Percentiles rank a stretch among this genome's conserved stretches.
Conservation (phyloP, 2,113 vertebrate species). For the Pao palembangensis region DNA sequence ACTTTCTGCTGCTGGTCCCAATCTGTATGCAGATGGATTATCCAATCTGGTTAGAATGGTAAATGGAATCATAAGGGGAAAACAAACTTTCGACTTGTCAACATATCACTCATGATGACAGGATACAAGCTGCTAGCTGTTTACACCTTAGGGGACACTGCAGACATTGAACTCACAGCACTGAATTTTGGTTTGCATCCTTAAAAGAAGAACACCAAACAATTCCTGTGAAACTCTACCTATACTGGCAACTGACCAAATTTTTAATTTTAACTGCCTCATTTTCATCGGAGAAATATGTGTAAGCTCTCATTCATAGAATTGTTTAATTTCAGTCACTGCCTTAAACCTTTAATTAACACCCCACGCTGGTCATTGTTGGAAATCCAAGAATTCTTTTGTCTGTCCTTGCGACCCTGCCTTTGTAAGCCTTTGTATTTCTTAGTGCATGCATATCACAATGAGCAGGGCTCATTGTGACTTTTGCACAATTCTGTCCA, state of each 20-base stretch:
- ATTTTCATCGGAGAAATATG: neutral
- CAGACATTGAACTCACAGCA: no score
- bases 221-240: slow-evolving; percentile 7
- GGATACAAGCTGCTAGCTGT: slow-evolving; percentile 8
- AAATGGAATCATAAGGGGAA: slow-evolving; percentile 55
- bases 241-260: slow-evolving; percentile 19
- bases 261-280: neutral
- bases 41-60: slow-evolving; percentile 46
- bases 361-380: slow-evolving; percentile 7
- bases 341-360: slow-evolving; percentile 30
- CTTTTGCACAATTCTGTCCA: slow-evolving; percentile 56
- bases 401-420: neutral
- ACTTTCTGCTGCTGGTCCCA: slow-evolving; percentile 32
- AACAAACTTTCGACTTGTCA: slow-evolving; percentile 58
- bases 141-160: no score
- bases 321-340: no score
- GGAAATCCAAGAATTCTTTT: slow-evolving; percentile 9
- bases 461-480: slow-evolving; percentile 34
- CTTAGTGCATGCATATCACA: slow-evolving; percentile 13
- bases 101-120: slow-evolving; percentile 37
- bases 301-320: neutral
- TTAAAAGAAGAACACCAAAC: neutral
- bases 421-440: slow-evolving; percentile 11
- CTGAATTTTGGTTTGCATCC: no score
- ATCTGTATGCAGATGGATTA: slow-evolving; percentile 56